Conservation (phyloP, 2,113 vertebrate species). For the Vimba vimba region DNA sequence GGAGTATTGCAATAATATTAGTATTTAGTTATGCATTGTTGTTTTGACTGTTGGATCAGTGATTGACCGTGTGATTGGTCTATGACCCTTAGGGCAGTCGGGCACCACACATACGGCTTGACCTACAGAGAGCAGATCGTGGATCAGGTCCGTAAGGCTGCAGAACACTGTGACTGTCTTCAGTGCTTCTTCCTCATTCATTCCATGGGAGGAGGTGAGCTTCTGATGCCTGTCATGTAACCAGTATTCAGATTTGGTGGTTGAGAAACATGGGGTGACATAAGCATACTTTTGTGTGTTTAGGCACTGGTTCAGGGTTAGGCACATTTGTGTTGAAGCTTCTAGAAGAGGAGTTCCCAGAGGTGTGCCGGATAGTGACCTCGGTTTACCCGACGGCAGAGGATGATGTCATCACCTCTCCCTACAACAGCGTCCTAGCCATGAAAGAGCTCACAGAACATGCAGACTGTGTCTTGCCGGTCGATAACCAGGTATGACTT, state of each 20-base stretch:
- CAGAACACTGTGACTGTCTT: conserved; percentile 93
- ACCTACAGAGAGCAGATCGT: conserved; percentile 86
- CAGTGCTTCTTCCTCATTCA: conserved; percentile 97
- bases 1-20: no score
- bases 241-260: background rate
- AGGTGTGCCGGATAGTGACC: conserved; percentile 90
- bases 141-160: conserved; percentile 86
- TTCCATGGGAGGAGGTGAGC: conserved; percentile 97
- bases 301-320: conserved; percentile 95
- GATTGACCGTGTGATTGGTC: background rate
- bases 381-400: conserved; percentile 91
- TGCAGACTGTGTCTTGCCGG: conserved; percentile 92
- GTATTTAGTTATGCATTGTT: background rate
- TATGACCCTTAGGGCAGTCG: conserved; percentile 84
- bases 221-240: background rate
- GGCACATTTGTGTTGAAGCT: conserved; percentile 90
- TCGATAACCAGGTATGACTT: conserved; percentile 90
- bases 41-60: no score
- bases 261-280: background rate
- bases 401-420: conserved; percentile 96
- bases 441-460: conserved; percentile 94
- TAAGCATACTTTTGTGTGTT: conserved; percentile 24
- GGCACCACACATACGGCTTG: conserved; percentile 87
- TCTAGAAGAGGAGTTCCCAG: conserved; percentile 94
- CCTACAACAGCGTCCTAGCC: conserved; percentile 94